Percentiles rank a stretch among this genome's conserved stretches.
phyloP scores from a whole-genome alignment of 2,797 vertebrate species.

The Streptopelia turtur region DNA sequence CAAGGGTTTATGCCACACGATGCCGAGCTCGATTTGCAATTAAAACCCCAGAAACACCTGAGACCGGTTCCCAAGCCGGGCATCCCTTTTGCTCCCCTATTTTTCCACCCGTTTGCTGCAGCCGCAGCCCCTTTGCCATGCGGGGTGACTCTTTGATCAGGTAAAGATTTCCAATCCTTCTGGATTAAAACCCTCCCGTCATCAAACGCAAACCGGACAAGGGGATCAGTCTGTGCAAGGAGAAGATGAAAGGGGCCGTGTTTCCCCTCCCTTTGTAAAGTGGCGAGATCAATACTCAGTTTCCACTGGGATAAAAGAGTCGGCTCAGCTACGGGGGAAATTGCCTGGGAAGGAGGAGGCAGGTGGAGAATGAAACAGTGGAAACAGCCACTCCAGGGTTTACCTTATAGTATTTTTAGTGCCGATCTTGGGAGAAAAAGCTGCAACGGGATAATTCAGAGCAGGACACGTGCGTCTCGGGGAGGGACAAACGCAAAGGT shows the following conservation, averaged over 20 bases:
- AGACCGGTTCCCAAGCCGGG: fast-evolving
- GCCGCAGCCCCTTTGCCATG: neutral
- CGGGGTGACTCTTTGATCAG: neutral
- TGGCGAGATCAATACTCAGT: neutral
- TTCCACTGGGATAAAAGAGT: neutral
- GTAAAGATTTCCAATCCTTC: constrained; percentile 18
- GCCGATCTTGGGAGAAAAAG: neutral
- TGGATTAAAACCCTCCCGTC: neutral
- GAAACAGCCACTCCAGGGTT: neutral
- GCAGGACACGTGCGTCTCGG: neutral
- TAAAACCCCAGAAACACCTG: neutral
- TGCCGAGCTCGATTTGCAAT: neutral
- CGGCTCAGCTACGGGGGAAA: neutral
- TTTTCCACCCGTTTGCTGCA: neutral
- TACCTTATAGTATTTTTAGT: constrained; percentile 54
- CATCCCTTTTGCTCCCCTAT: neutral
- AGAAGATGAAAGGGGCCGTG: neutral
- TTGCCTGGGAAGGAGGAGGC: constrained; percentile 17
- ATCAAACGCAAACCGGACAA: fast-evolving
- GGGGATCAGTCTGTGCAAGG: neutral
- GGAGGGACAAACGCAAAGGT: neutral
- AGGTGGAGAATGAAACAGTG: neutral
- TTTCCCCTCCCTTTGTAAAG: neutral
- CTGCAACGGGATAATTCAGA: neutral
- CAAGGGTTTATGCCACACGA: fast-evolving